Evolutionary conservation across 2,113 vertebrate genomes (phyloP).

Genomic region (Rafetus swinhoei): DNA sequence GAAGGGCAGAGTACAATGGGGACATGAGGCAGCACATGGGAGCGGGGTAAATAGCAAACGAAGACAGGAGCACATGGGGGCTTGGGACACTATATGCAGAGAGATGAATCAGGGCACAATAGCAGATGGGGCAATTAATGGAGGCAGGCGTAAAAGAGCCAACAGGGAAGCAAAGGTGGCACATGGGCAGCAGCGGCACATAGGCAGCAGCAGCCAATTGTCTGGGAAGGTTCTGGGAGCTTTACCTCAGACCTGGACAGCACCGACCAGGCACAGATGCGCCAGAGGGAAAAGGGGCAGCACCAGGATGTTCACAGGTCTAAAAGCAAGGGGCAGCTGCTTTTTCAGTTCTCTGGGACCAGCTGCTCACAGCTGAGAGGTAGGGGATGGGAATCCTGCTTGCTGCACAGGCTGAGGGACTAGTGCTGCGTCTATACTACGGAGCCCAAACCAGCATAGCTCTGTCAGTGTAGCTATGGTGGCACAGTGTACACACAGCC

Average conservation of each 20-base stretch:
- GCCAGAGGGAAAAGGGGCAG: not conserved
- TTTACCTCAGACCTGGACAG: not conserved
- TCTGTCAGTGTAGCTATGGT: no score
- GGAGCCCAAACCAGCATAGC: no score
- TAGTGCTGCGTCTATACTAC: no score
- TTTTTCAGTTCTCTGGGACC: no score
- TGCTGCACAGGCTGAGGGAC: no score
- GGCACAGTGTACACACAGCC: no score
- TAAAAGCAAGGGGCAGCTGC: no score
- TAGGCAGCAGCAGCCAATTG: not conserved
- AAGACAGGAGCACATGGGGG: not conserved
- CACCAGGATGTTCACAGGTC: no score
- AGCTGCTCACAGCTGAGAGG: no score
- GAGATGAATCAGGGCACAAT: not conserved
- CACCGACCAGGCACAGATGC: not conserved
- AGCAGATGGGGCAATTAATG: not conserved
- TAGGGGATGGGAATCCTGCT: no score
- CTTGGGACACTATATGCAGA: not conserved
- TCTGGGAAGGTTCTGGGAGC: not conserved
- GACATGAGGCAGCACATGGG: not conserved
- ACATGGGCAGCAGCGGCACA: not conserved
- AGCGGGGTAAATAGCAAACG: not conserved
- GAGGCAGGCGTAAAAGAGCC: not conserved
- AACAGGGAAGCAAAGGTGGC: not conserved
- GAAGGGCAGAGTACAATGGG: not conserved